Percentiles rank a stretch among this genome's conserved stretches.
Conservation (phyloP, 2,888 invertebrate species). For the Beris morrisii region DNA sequence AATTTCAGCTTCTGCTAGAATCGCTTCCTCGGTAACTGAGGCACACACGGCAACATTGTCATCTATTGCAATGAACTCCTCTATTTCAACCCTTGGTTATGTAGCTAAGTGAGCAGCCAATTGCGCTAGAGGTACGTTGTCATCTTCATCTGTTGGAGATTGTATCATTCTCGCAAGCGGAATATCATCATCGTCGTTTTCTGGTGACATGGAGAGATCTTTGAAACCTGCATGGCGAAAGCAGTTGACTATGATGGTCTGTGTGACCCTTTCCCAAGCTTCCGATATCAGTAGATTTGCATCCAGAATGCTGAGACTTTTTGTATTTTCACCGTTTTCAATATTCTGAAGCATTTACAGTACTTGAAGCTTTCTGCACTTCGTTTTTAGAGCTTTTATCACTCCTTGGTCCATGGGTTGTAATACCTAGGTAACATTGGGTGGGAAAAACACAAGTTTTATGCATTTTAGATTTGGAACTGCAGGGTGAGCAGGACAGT, state of each 20-base stretch:
- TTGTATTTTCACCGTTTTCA: slow-evolving; percentile 15
- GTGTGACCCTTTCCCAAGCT: neutral
- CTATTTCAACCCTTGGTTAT: slow-evolving; percentile 11
- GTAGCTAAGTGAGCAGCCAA: slow-evolving; percentile 7
- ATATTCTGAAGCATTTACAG: slow-evolving; percentile 6
- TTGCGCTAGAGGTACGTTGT: slow-evolving; percentile 10
- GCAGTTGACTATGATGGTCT: neutral
- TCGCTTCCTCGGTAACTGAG: slow-evolving; percentile 2
- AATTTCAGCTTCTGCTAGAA: slow-evolving; percentile 13
- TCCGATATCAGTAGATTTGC: neutral
- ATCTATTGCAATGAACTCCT: slow-evolving; percentile 19
- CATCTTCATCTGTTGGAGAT: slow-evolving; percentile 16
- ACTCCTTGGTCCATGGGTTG: slow-evolving; percentile 21
- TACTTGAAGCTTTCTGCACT: slow-evolving; percentile 19
- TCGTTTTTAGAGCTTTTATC: slow-evolving; percentile 9
- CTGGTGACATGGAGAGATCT: slow-evolving; percentile 5
- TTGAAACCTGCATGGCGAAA: slow-evolving; percentile 14
- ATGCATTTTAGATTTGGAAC: neutral
- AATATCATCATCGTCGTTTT: slow-evolving; percentile 5
- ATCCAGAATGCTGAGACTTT: slow-evolving; percentile 11
- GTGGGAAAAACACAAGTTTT: neutral
- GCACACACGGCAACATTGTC: slow-evolving; percentile 21
- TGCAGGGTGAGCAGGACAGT: neutral
- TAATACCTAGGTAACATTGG: slow-evolving; percentile 13
- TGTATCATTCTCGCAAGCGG: slow-evolving; percentile 11